These are phyloP conservation scores for Lysandra bellargus DNA, from an alignment of 2,888 invertebrate species.

Conservation along the genomic window DNA sequence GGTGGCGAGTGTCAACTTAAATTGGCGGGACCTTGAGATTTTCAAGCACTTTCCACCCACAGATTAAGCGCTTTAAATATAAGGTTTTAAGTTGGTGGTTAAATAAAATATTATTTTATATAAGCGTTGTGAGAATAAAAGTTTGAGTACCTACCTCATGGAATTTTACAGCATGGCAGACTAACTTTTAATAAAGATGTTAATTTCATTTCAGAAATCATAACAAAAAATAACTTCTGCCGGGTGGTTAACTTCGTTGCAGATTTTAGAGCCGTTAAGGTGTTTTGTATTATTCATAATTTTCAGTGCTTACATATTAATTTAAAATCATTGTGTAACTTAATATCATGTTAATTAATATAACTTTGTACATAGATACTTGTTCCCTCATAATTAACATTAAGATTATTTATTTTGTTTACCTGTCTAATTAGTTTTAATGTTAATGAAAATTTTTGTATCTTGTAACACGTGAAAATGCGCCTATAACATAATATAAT, in stretches of 20 bases:
- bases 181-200: too few species aligned
- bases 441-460: background rate
- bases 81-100: constrained; percentile 39
- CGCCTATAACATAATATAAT: too few species aligned
- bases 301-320: background rate
- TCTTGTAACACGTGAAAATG: too few species aligned
- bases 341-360: background rate
- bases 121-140: background rate
- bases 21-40: constrained; percentile 62
- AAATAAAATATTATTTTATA: background rate
- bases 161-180: too few species aligned
- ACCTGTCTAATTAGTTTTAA: background rate
- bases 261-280: too few species aligned
- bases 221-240: too few species aligned
- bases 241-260: too few species aligned
- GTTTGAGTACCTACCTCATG: background rate
- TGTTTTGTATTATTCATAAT: too few species aligned
- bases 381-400: background rate
- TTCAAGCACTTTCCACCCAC: constrained; percentile 54
- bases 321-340: background rate
- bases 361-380: background rate
- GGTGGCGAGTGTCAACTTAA: constrained; percentile 55
- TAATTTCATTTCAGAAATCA: too few species aligned
- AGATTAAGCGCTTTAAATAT: constrained; percentile 70
- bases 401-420: background rate